Percentiles rank a stretch among this genome's conserved stretches.
These are phyloP conservation scores for Capitulum mitella DNA, from an alignment of 2,888 invertebrate species.

Conservation along the genomic window DNA sequence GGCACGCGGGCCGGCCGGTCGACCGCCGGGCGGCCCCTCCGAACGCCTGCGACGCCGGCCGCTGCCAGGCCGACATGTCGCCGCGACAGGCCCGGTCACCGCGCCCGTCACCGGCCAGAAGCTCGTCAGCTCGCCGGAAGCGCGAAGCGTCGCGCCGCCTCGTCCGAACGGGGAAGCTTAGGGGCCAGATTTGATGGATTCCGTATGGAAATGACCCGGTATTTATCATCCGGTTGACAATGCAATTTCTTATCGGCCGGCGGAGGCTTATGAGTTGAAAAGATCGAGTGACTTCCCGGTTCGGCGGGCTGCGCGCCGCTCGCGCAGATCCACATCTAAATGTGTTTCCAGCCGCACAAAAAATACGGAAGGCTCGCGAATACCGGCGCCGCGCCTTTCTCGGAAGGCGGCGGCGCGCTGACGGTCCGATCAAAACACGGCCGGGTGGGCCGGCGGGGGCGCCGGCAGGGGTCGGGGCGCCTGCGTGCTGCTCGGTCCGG, in stretches of 20 bases:
- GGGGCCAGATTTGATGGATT: conserved; percentile 24
- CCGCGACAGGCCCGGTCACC: too few species aligned
- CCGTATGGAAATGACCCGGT: conserved; percentile 16
- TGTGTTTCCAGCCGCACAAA: not conserved
- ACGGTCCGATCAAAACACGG: too few species aligned
- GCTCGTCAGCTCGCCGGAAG: too few species aligned
- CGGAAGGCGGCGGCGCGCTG: too few species aligned
- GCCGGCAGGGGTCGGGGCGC: too few species aligned
- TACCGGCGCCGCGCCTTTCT: too few species aligned
- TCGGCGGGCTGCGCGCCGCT: not conserved
- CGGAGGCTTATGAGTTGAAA: conserved; percentile 24
- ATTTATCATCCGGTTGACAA: conserved; percentile 26
- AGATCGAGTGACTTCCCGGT: conserved; percentile 7
- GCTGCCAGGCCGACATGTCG: too few species aligned
- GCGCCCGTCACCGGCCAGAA: too few species aligned
- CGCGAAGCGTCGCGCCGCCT: not conserved
- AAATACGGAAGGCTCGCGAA: not conserved
- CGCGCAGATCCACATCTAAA: conserved; percentile 12
- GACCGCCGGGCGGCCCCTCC: not conserved
- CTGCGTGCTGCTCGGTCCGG: too few species aligned
- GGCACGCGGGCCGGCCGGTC: not conserved
- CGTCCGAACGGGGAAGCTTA: conserved; percentile 1
- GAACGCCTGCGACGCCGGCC: too few species aligned
- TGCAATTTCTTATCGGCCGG: conserved; percentile 26
- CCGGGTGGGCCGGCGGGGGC: too few species aligned